Base-by-base conservation (phyloP, 2,888 invertebrate species). In the Sturmia bella region DNA sequence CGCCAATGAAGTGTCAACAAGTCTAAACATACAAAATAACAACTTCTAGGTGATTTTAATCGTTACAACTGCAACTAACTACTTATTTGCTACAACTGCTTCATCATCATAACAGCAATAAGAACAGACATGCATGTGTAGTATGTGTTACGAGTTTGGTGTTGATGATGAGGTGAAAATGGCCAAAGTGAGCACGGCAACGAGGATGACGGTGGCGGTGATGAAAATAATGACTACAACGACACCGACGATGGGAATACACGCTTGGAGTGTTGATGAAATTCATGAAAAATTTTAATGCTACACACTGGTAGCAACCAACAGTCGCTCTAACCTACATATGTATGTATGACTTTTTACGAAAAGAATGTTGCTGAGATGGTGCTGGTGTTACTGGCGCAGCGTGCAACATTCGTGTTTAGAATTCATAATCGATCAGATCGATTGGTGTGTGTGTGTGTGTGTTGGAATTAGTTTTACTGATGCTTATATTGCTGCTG, bases 1-100 rank as follows among this genome's bases (percentile, higher is more conserved):
- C 86, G 85, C 88, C 89, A 89, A 87, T 88, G 87, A 89, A 88
- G 89, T 89, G 89, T 89, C 88, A 89, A 89, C 87, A 89, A 89
- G 89, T 88, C 85, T 87, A 75, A 82, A 82, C 69, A 75, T 19
- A 81, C 54, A 79, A 84, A 86, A 84, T 85, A 86, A 78, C 85
- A 84, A 84, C 79, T 66, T 64, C 78, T 74, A 77, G 81, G 2
- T 76, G 76, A 68, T 52, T 69, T 50, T 69, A 76, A 76, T 63
- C 69, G 61, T 76, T 76, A 69, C 68, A 56, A 69, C 48, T 54
- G 72, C 52, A 32, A 74, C 76, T 66, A 73, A 74, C 54, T 77
- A 78, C 43, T 54, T 59, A 79, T 72, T 48, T 52, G 12, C 70
- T 57, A 76, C 74, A 48, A 78, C 59, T 68, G 56, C 73, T 21